Evolutionary conservation across 2,797 vertebrate genomes (phyloP).

Genomic region (Oryzias sinensis): DNA sequence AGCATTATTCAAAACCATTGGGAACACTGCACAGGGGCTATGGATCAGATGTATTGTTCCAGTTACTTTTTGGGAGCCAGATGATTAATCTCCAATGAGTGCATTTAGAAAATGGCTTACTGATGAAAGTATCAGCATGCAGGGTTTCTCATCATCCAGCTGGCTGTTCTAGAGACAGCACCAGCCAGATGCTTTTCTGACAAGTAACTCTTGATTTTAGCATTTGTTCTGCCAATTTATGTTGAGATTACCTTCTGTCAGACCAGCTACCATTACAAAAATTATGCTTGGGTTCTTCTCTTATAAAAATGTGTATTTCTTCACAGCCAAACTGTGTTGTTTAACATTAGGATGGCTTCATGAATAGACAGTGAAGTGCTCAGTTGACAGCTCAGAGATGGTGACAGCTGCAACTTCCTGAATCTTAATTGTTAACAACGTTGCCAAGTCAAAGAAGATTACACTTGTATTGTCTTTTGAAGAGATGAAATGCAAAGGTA

Average conservation of each 20-base stretch:
- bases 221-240: conserved; percentile 30
- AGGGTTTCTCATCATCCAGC: conserved; percentile 32
- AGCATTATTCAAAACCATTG: conserved; percentile 23
- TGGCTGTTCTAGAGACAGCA: conserved; percentile 33
- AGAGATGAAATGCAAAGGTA: too few species aligned
- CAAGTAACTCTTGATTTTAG: conserved; percentile 27
- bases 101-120: conserved; percentile 50
- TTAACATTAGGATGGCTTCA: conserved; percentile 32
- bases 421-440: conserved; percentile 42
- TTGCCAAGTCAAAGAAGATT: conserved; percentile 57
- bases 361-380: conserved; percentile 45
- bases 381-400: conserved; percentile 52
- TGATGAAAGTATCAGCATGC: conserved; percentile 52
- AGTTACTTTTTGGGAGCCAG: conserved; percentile 29
- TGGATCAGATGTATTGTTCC: conserved; percentile 36
- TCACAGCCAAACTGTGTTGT: conserved; percentile 30
- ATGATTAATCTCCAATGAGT: conserved; percentile 41
- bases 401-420: conserved; percentile 66
- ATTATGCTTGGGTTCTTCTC: conserved; percentile 16
- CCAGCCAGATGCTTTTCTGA: conserved; percentile 27
- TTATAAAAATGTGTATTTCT: conserved; percentile 1
- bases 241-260: conserved; percentile 21
- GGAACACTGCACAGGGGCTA: conserved; percentile 21
- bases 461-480: not conserved
- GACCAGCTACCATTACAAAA: conserved; percentile 20